Percentiles rank a stretch among this genome's conserved stretches.
These are phyloP conservation scores for Coptodon rendalli DNA, from an alignment of 2,113 vertebrate species.

Conservation along the genomic window DNA sequence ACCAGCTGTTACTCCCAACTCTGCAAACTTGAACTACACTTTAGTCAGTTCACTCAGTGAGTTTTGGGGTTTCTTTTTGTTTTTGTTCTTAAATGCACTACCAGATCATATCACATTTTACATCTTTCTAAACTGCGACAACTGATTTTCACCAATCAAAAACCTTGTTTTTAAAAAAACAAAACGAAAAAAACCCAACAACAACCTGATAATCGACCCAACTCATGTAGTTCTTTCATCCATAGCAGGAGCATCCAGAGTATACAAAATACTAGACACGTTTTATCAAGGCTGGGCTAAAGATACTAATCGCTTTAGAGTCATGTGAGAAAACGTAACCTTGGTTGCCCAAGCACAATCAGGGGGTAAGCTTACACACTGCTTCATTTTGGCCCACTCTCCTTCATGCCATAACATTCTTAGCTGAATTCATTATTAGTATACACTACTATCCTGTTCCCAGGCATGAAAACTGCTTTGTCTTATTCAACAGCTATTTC, in stretches of 20 bases:
- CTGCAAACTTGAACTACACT: neutral
- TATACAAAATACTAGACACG: neutral
- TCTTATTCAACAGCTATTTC: neutral
- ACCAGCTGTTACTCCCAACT: neutral
- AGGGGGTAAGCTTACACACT: neutral
- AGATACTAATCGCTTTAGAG: neutral
- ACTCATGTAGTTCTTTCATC: neutral
- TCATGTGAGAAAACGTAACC: neutral
- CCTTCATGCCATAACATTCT: neutral
- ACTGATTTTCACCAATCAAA: neutral
- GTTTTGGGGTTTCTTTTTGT: neutral
- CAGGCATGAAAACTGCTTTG: neutral
- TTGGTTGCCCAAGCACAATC: neutral
- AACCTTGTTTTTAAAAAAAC: neutral
- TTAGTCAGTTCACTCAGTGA: neutral
- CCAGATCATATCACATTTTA: neutral
- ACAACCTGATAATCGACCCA: neutral
- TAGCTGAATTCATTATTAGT: neutral
- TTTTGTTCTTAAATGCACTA: neutral
- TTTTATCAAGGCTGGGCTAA: neutral
- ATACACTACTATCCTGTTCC: neutral
- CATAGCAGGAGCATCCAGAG: neutral
- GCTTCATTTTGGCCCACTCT: neutral
- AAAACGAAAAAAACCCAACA: accelerated
- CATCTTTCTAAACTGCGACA: neutral